phyloP scores from a whole-genome alignment of 2,113 vertebrate genomes.

The Eupsittula cactorum region DNA sequence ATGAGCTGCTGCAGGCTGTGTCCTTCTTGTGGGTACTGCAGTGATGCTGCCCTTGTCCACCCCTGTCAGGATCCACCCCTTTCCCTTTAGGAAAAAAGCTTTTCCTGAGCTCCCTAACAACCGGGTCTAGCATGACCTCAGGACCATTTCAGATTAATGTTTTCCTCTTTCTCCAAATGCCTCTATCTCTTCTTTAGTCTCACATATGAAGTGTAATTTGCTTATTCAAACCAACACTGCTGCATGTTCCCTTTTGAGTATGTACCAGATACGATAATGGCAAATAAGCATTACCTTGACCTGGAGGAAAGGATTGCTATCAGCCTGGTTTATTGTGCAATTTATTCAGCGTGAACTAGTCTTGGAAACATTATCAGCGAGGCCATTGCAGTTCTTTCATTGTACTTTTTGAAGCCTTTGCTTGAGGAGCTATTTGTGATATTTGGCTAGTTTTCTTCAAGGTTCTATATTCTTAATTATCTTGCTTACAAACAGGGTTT shows the following conservation, averaged over 20 bases:
- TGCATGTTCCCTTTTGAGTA: accelerated
- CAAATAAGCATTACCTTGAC: neutral
- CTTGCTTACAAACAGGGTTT: constrained; percentile 33
- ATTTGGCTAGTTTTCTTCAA: constrained; percentile 39
- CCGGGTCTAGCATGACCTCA: accelerated
- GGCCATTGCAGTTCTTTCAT: neutral
- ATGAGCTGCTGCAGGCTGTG: neutral
- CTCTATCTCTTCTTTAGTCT: neutral
- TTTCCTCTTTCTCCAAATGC: neutral
- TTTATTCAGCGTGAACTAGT: constrained; percentile 49
- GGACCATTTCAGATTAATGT: neutral
- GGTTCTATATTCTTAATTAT: constrained; percentile 3
- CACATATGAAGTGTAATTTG: neutral
- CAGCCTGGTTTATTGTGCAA: constrained; percentile 5
- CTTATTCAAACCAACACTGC: neutral
- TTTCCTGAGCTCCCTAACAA: neutral
- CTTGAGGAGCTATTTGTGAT: constrained; percentile 41
- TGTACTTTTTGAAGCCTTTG: constrained; percentile 51
- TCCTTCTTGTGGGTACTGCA: accelerated
- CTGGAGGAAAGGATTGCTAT: neutral
- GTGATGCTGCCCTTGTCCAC: neutral
- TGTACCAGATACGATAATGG: neutral
- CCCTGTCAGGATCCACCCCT: neutral
- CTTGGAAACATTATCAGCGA: constrained; percentile 46
- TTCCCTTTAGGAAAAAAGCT: neutral